Base-by-base conservation (phyloP, 2,113 vertebrate species). In the Clarias macrocephalus region DNA sequence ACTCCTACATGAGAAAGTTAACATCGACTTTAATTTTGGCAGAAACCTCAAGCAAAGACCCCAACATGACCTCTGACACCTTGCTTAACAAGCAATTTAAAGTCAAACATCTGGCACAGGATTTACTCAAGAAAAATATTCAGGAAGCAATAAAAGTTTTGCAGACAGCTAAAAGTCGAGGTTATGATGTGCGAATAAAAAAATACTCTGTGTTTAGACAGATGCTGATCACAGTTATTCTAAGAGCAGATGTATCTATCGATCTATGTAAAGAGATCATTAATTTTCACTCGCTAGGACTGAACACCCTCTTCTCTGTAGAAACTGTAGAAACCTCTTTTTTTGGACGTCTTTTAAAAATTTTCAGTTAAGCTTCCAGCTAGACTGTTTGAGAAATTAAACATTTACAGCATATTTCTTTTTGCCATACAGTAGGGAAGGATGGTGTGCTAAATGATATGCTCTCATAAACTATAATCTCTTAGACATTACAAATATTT, bases 301-400 rank as follows among this genome's bases (percentile, higher is more conserved):
- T 94, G 42, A 91, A 83, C 85, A 77, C 84, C 37, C 1, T 92
- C 21, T 93, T 91, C 56, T 72, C 42, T 1, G 60, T 92, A 68
- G 70, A 92, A 5, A 85, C 52, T 30, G 0, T 2, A 0, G 48
- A 48, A 48, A 86, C 76, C 63, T 90, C 63, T 19, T 3, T 88
- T 5, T 0, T n/a, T 13, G 73, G 80, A 13, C 73, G 87, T 77
- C 81, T 92, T 4, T 54, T 3, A 1, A 48, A 54, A 28, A 19
- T 66, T 28, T 83, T 76, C 4, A 7, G 42, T 16, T 76, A 76
- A 76, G 52, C 11, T 1, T 1, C 68, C 25, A n/a, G 23, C 23
- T 16, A 48, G 12, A 19, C 7, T 37, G 15, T 57, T n/a, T 37
- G 30, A 33, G 19, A 19, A 60, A 37, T 3, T 2, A n/a, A 54